A percentile compares a stretch with the other conserved stretches of the same genome.
Evolutionary conservation across 2,797 vertebrate genomes (phyloP).

Genomic region (Coracias cyanogaster): DNA sequence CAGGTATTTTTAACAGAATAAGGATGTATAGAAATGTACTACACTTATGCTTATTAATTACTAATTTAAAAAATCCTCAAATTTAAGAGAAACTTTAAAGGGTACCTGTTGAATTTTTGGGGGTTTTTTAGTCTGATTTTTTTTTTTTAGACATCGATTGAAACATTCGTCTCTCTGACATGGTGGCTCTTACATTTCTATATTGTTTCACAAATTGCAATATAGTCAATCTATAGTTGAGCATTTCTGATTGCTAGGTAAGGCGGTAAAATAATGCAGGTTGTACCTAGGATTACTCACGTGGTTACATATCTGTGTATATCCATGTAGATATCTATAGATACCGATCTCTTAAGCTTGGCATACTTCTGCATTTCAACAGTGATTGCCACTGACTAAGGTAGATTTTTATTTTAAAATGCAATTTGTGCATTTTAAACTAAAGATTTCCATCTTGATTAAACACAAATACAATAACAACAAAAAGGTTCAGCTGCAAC

Average conservation of each 20-base stretch:
- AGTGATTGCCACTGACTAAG: background rate
- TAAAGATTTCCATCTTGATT: background rate
- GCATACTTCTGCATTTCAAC: background rate
- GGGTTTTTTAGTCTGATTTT: background rate
- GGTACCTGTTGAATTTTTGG: background rate
- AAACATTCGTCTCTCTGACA: background rate
- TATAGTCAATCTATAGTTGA: background rate
- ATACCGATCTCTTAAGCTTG: background rate
- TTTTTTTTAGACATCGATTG: accelerated
- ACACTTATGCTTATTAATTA: background rate
- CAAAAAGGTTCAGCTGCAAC: background rate
- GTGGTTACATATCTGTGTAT: background rate
- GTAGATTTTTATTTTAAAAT: background rate
- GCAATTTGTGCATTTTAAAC: background rate
- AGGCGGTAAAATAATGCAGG: background rate
- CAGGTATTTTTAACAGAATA: background rate
- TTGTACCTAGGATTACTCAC: background rate
- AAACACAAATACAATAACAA: background rate
- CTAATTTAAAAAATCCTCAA: background rate
- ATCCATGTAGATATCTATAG: background rate
- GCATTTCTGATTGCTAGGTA: background rate
- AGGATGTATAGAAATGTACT: background rate
- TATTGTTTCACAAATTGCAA: background rate
- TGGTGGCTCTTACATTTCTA: background rate
- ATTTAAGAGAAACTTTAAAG: background rate